A percentile compares a stretch with the other conserved stretches of the same genome.
These are phyloP conservation scores for Tupaia tana DNA, from an alignment of 2,113 vertebrate species.

Conservation along the genomic window DNA sequence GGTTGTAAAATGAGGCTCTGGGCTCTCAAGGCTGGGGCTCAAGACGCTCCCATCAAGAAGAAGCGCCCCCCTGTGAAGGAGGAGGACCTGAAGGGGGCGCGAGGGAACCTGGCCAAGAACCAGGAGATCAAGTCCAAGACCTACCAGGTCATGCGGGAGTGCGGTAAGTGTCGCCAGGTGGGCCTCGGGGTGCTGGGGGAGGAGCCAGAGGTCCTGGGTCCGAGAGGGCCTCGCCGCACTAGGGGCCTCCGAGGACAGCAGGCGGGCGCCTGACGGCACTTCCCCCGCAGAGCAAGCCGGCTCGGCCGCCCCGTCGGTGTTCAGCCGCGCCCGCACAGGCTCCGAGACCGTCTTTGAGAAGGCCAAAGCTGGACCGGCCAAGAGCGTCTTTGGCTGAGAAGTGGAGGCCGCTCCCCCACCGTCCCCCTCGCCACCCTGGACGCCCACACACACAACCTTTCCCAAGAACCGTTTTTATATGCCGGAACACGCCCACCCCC, in stretches of 20 bases:
- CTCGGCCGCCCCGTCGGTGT: slow-evolving; percentile 92
- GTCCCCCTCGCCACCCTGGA: neutral
- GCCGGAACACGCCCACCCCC: neutral
- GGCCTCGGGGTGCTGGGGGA: fast-evolving
- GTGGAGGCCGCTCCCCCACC: neutral
- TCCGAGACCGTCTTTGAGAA: slow-evolving; percentile 92
- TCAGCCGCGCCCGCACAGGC: slow-evolving; percentile 91
- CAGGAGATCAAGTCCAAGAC: slow-evolving; percentile 97
- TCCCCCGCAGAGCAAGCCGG: slow-evolving; percentile 91
- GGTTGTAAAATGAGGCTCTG: slow-evolving; percentile 1
- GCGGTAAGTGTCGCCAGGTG: slow-evolving; percentile 88
- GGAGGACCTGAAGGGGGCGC: slow-evolving; percentile 98
- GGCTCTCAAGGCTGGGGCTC: slow-evolving; percentile 36
- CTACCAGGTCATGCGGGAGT: slow-evolving; percentile 97
- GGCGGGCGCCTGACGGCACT: slow-evolving; percentile 29
- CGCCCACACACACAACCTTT: slow-evolving; percentile 29
- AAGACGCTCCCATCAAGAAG: slow-evolving; percentile 92
- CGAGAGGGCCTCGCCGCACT: neutral
- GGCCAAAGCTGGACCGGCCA: slow-evolving; percentile 86
- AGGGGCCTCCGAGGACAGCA: neutral
- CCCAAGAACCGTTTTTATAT: slow-evolving; percentile 38
- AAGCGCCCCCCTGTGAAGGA: slow-evolving; percentile 96
- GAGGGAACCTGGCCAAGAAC: slow-evolving; percentile 92
- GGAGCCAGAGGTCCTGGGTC: neutral
- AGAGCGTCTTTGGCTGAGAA: slow-evolving; percentile 93